Evolutionary conservation across 2,797 vertebrate genomes (phyloP).

Genomic region (Hipposideros larvatus): DNA sequence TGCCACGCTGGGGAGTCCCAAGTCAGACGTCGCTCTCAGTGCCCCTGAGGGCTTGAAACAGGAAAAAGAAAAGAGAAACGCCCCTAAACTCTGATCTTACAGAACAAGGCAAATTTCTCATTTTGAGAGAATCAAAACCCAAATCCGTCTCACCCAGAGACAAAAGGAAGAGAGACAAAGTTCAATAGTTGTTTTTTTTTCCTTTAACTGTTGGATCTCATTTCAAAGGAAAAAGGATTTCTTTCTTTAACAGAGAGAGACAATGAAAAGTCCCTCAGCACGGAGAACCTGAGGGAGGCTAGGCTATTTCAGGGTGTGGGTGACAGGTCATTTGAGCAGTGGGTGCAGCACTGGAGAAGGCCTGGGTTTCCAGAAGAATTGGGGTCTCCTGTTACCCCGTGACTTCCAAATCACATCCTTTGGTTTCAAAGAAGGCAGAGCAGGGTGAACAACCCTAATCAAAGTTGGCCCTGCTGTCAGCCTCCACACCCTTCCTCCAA

Average conservation of each 20-base stretch:
- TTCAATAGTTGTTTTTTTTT: not conserved
- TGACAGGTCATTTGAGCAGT: not conserved
- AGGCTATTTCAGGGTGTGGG: not conserved
- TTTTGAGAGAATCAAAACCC: conserved; percentile 60
- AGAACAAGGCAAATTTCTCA: conserved; percentile 33
- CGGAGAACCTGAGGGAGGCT: not conserved
- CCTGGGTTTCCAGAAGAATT: not conserved
- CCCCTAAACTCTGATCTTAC: conserved; percentile 23
- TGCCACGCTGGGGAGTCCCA: not conserved
- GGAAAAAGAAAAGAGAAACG: not conserved
- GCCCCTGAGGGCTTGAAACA: not conserved
- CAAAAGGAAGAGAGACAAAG: conserved; percentile 27
- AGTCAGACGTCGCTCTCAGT: not conserved
- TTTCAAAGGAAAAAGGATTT: conserved; percentile 46
- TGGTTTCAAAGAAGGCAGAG: not conserved
- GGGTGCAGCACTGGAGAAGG: not conserved
- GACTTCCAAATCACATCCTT: not conserved
- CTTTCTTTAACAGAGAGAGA: conserved; percentile 4
- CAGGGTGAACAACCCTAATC: not conserved
- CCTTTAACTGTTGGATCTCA: not conserved
- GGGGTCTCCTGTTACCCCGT: not conserved
- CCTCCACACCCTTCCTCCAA: not conserved
- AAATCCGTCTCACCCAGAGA: conserved; percentile 47
- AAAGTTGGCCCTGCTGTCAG: not conserved
- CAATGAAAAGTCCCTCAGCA: not conserved